Evolutionary conservation across 1,140 invertebrate species (phyloP).

Genomic region (Macrocentrus cingulum): DNA sequence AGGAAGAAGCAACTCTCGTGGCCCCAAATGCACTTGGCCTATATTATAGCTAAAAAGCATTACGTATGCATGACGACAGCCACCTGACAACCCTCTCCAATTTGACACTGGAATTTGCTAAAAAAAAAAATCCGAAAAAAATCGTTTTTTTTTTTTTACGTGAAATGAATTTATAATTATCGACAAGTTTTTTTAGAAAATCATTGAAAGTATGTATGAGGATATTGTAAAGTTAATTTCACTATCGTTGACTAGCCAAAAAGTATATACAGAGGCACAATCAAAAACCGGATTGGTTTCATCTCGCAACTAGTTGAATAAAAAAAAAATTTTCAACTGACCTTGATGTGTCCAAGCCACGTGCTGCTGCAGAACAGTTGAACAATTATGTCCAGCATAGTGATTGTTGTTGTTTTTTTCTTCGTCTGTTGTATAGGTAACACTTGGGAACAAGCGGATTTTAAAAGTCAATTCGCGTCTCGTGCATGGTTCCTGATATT

Average conservation of each 20-base stretch:
- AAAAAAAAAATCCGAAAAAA: constrained; percentile 6
- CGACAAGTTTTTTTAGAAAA: too few species aligned
- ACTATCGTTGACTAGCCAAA: constrained; percentile 20
- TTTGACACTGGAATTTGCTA: constrained; percentile 40
- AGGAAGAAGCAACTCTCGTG: constrained; percentile 11
- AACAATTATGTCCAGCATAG: not conserved
- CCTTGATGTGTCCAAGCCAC: not conserved
- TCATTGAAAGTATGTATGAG: too few species aligned
- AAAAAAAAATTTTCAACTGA: not conserved
- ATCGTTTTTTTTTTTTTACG: too few species aligned
- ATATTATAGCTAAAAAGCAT: constrained; percentile 46
- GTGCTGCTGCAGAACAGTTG: too few species aligned
- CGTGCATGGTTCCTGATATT: not conserved
- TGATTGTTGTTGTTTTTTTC: too few species aligned
- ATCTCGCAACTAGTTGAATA: not conserved
- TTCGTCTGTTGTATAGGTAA: not conserved
- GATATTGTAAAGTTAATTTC: constrained; percentile 15
- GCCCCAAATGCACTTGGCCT: constrained; percentile 39
- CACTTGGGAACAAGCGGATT: not conserved
- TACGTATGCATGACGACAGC: constrained; percentile 43
- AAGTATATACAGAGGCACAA: constrained; percentile 10
- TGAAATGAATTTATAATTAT: too few species aligned
- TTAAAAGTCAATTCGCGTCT: not conserved
- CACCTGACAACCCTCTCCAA: constrained; percentile 35
- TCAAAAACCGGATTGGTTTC: constrained; percentile 17